phyloP scores from a whole-genome alignment of 2,113 vertebrate species.

The Hipposideros armiger region DNA sequence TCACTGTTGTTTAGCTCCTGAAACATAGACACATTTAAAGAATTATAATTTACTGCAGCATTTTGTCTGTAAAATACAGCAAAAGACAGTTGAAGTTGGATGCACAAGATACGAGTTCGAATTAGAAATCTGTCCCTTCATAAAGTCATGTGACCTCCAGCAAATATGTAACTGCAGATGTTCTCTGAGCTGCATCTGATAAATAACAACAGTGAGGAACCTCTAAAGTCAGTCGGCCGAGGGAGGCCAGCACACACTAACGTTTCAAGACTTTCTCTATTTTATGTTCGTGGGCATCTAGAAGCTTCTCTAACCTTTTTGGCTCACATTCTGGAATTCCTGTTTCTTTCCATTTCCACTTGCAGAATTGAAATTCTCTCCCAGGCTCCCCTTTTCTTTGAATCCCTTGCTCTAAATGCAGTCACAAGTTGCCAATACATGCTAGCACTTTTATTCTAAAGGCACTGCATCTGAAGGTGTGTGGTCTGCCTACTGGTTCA shows the following conservation, averaged over 20 bases:
- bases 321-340: constrained; percentile 34
- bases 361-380: constrained; percentile 8
- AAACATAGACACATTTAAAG: constrained; percentile 40
- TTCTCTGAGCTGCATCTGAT: not conserved
- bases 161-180: not conserved
- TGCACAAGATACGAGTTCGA: constrained; percentile 58
- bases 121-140: constrained; percentile 36
- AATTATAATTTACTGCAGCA: constrained; percentile 60
- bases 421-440: not conserved
- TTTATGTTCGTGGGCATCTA: constrained; percentile 20
- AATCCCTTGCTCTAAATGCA: not conserved
- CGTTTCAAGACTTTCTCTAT: not conserved
- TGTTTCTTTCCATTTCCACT: constrained; percentile 54
- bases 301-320: not conserved
- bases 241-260: not conserved
- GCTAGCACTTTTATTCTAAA: not conserved
- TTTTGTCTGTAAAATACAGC: constrained; percentile 56
- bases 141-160: not conserved
- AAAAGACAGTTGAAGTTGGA: constrained; percentile 60
- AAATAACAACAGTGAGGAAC: not conserved
- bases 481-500: not conserved
- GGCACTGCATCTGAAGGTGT: not conserved
- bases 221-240: not conserved
- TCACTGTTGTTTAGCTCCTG: constrained; percentile 72
- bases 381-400: not conserved